Percentiles rank a stretch among this genome's conserved stretches.
Conservation (phyloP, 1,140 invertebrate genomes). For the Frieseomelitta varia region DNA sequence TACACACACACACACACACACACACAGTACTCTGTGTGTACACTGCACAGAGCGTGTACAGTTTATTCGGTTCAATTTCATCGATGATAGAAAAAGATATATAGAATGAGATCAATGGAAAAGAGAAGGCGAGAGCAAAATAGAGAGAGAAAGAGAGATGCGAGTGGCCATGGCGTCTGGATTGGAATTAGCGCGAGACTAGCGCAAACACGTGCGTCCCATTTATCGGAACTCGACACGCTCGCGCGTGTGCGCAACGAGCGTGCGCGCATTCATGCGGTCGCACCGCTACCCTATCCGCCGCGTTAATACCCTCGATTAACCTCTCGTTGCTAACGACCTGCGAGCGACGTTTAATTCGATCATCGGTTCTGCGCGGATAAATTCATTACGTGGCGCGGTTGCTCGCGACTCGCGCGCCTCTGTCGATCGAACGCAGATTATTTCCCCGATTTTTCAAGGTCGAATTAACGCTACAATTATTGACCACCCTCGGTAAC, state of each 20-base stretch:
- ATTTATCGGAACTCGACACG: slow-evolving; percentile 37
- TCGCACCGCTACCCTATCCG: neutral
- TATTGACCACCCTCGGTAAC: too few relatives aligned
- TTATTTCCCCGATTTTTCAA: slow-evolving; percentile 1
- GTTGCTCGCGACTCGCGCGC: neutral
- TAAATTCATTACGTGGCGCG: slow-evolving; percentile 15
- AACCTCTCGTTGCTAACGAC: slow-evolving; percentile 45
- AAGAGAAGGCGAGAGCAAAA: too few relatives aligned
- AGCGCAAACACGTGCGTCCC: slow-evolving; percentile 43
- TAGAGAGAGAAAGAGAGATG: too few relatives aligned
- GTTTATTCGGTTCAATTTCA: neutral
- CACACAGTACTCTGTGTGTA: too few relatives aligned
- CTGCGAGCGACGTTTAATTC: slow-evolving; percentile 41
- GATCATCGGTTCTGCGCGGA: slow-evolving; percentile 40
- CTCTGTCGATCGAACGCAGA: neutral
- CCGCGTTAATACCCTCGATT: slow-evolving; percentile 38
- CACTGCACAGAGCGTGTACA: neutral
- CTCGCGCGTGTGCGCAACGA: slow-evolving; percentile 30
- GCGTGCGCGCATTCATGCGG: neutral
- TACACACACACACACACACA: too few relatives aligned
- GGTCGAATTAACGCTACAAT: neutral
- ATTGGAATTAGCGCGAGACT: slow-evolving; percentile 46
- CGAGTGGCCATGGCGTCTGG: neutral
- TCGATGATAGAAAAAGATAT: too few relatives aligned
- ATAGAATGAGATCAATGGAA: too few relatives aligned